A percentile compares a stretch with the other conserved stretches of the same genome.
Conservation (phyloP, 2,113 vertebrate genomes). For the Electrona antarctica region DNA sequence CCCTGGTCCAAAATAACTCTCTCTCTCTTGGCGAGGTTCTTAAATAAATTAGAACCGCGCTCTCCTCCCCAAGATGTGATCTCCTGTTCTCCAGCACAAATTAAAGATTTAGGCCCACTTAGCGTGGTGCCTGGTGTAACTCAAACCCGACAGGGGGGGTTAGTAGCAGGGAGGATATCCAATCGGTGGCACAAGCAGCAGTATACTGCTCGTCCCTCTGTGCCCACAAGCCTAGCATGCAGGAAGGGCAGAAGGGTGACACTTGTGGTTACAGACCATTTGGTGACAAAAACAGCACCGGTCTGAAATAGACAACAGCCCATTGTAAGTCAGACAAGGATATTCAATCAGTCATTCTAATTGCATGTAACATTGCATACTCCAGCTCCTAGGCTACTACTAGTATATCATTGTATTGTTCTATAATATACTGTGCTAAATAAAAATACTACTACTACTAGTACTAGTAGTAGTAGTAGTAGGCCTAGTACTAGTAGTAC, state of each 20-base stretch:
- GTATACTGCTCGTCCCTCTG: conserved; percentile 49
- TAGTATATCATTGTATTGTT: no score
- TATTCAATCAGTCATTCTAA: no score
- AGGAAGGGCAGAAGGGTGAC: conserved; percentile 38
- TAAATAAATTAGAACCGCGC: conserved; percentile 79
- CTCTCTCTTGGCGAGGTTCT: conserved; percentile 48
- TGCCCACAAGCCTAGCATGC: conserved; percentile 16
- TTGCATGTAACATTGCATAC: no score
- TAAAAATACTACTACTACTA: no score
- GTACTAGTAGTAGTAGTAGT: no score
- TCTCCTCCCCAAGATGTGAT: conserved; percentile 77
- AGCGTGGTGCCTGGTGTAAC: conserved; percentile 71
- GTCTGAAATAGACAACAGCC: no score
- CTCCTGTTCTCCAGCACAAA: conserved; percentile 72
- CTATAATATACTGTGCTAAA: no score
- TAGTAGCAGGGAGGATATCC: conserved; percentile 61
- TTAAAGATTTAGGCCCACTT: conserved; percentile 81
- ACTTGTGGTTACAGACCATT: conserved; percentile 28
- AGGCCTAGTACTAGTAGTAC: no score
- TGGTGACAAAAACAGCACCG: no score
- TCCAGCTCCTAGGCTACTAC: no score
- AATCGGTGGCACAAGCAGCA: conserved; percentile 57
- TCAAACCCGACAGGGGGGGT: conserved; percentile 59
- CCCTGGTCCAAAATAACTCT: conserved; percentile 68
- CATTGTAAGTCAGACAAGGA: no score